Evolutionary conservation across 2,888 invertebrate species (phyloP), one percentile per base, ranked within the genome.

Genomic region (Petrolisthes manimaculis): DNA sequence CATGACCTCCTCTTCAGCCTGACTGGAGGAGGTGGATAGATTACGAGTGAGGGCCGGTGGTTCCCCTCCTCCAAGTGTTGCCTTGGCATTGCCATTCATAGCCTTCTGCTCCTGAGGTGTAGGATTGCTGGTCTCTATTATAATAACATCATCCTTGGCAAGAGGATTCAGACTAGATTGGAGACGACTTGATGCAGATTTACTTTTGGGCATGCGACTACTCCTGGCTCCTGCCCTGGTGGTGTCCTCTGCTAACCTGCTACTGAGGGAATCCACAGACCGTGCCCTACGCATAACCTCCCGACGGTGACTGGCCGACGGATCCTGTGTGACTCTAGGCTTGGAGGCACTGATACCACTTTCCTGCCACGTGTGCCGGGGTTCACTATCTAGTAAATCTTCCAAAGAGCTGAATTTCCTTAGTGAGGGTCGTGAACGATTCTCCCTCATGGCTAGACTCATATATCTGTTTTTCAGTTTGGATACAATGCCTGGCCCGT

Each of bases 401-500:
- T 97, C 97, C 91, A 97, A 94, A 91, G 96, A 96, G 86, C 97
- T 95, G 78, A 97, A 97, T 91, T 97, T 95, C 53, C 97, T 94
- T 90, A 97, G 95, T 21, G 96, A 95, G 5, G 89, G 89, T 55
- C 90, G 74, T 51, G 94, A 94, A 92, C 95, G 95, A 75, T 95
- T 95, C 92, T 96, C 96, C n/a, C 97, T 94, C 90, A 97, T 93
- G 12, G 97, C 96, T 91, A 97, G 94, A 93, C 96, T 97, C 91
- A 97, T 94, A 93, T 97, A 97, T 92, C 97, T 96, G 92, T 96
- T 96, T 93, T 96, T 96, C 91, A 97, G 94, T 92, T 96, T 96
- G 92, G 96, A 97, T 71, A 97, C 97, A 92, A 97, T 97, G 88
- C 97, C 97, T 84, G 97, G 97, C 0, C 97, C 97, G 94, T 97